Base-by-base conservation (phyloP, 2,113 vertebrate genomes). In the Aspidoscelis tigris region DNA sequence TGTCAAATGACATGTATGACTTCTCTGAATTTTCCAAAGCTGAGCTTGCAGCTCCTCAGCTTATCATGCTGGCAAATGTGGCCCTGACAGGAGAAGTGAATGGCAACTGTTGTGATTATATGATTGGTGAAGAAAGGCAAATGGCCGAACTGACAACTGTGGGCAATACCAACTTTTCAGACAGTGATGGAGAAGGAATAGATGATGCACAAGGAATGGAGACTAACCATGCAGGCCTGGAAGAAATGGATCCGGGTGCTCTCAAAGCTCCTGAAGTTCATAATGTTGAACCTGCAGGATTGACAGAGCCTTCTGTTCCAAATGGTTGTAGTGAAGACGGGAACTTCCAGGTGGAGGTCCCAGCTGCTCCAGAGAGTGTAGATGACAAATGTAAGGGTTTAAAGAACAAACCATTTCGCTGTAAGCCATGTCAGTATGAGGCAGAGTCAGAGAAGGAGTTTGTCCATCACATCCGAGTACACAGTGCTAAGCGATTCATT, bases 21-120 rank as follows among this genome's bases (percentile, higher is more conserved):
- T 94, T 98, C 12, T 94, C 96, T 0, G 97, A 98, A 70, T 92
- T 98, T 88, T 96, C 97, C 65, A 96, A 96, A 87, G 96, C 97
- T 11, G 97, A 97, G 69, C 93, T 98, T 90, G 97, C 97, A 0
- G 97, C 97, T 4, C 98, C 98, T 43, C 98, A 99, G 95, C 97
- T 99, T 70, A 98, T 99, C 81, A 98, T 99, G 98, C 93, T 99
- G 90, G 98, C 98, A 75, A 99, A 99, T 4, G 98, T 99, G 70
- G 98, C 98, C 41, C 92, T 98, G 89, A 97, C 97, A 0, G 95
- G 95, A 2, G 98, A 98, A 87, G 94, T 96, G 1, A 94, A 88
- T 5, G 95, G 95, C 84, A 91, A 92, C 93, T 96, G 96, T 88
- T 96, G 95, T 0, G 98, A 97, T 39, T 96, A 96, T 76, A 89